Percentiles rank a stretch among this genome's conserved stretches.
Evolutionary conservation across 2,797 vertebrate species (phyloP).

Genomic region (Myotis findleyi): DNA sequence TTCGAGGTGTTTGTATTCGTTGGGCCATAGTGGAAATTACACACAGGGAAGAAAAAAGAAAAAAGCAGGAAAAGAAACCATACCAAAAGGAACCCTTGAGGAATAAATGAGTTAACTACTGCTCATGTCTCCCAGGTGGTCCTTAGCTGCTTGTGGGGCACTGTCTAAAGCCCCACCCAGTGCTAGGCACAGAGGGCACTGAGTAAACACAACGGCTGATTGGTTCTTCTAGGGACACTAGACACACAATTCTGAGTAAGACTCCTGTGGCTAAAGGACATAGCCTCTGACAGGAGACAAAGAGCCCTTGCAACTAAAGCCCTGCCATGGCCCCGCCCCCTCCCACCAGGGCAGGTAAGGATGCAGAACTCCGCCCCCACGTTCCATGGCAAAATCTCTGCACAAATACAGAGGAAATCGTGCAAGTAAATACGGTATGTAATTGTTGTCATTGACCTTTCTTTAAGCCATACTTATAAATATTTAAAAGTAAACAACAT

Average conservation of each 20-base stretch:
- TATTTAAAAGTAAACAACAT: conserved; percentile 75
- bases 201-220: too few relatives aligned
- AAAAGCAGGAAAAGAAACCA: neutral
- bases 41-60: neutral
- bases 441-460: conserved; percentile 68
- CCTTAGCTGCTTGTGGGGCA: neutral
- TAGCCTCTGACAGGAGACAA: neutral
- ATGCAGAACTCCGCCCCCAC: neutral
- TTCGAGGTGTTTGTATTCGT: conserved; percentile 45
- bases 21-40: conserved; percentile 47
- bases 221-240: neutral
- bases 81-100: neutral
- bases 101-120: conserved; percentile 27
- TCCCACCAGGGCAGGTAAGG: neutral
- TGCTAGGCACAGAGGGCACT: neutral
- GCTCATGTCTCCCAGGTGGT: neutral
- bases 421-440: conserved; percentile 65
- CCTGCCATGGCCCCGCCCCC: neutral
- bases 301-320: neutral
- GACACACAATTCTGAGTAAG: neutral
- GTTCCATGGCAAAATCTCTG: conserved; percentile 36
- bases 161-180: neutral
- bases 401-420: conserved; percentile 66
- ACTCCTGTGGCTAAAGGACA: neutral
- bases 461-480: conserved; percentile 78